phyloP scores from a whole-genome alignment of 64 coral and sea anemone species.

The Stichodactyla mertensii region DNA sequence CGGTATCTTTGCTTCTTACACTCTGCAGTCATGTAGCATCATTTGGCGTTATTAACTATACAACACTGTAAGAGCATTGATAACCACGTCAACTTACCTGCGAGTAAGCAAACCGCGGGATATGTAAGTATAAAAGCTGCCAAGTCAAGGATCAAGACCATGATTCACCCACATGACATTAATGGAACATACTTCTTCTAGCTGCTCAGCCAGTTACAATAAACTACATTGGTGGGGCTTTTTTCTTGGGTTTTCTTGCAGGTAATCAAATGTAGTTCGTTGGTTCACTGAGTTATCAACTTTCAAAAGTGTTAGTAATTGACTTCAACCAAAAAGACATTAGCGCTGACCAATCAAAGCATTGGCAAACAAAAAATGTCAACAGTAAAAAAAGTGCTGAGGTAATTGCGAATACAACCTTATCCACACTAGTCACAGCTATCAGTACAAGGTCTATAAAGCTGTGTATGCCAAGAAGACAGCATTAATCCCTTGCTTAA shows the following conservation, averaged over 20 bases:
- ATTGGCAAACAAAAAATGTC: conserved; percentile 3
- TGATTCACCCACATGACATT: neutral
- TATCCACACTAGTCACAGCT: neutral
- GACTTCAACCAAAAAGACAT: neutral
- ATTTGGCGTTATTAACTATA: neutral
- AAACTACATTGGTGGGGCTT: neutral
- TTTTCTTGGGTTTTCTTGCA: neutral
- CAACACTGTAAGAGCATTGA: neutral
- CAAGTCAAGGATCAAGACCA: neutral
- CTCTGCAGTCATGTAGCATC: too few relatives aligned
- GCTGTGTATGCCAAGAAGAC: neutral
- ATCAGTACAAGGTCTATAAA: neutral
- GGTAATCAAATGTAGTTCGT: neutral
- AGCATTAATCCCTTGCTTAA: neutral
- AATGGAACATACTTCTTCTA: neutral
- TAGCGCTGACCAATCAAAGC: neutral
- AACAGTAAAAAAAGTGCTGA: neutral
- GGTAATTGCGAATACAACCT: neutral
- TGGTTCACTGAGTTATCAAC: neutral
- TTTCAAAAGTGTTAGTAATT: conserved; percentile 3
- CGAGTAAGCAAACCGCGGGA: neutral
- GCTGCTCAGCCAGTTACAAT: too few relatives aligned
- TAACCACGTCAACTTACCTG: neutral
- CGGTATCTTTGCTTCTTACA: too few relatives aligned
- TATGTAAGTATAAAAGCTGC: neutral